Percentiles rank a stretch among this genome's conserved stretches.
phyloP scores from a whole-genome alignment of 2,888 invertebrate species.

The Lithophane socia region DNA sequence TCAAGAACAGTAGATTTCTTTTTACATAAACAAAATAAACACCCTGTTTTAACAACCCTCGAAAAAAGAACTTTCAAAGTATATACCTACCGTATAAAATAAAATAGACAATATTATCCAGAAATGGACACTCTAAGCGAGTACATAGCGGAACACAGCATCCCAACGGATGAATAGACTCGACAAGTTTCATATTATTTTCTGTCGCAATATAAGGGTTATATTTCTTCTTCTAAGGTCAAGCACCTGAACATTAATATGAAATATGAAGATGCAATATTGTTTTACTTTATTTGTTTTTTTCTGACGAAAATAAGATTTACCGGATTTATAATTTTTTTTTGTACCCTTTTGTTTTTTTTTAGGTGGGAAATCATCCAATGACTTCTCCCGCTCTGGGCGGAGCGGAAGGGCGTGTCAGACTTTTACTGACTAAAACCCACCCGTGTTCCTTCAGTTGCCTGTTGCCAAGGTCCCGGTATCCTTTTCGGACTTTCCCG shows the following conservation, averaged over 20 bases:
- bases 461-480: no score
- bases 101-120: neutral
- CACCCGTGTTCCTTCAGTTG: no score
- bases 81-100: neutral
- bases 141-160: conserved; percentile 57
- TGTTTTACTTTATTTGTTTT: neutral
- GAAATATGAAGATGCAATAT: conserved; percentile 32
- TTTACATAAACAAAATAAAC: no score
- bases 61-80: neutral
- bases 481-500: no score
- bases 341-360: no score
- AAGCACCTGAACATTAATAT: conserved; percentile 38
- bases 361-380: no score
- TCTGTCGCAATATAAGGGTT: conserved; percentile 40
- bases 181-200: conserved; percentile 64
- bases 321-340: no score
- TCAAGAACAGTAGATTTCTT: no score
- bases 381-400: no score
- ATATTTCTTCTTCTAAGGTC: conserved; percentile 37
- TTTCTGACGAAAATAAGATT: neutral
- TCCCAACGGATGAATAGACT: conserved; percentile 69
- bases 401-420: no score
- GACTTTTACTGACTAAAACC: no score
- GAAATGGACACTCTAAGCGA: neutral
- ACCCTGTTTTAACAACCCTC: neutral